Evolutionary conservation across 2,797 vertebrate genomes (phyloP), one percentile per base, ranked within the genome.

Genomic region (Aselliscus stoliczkanus): DNA sequence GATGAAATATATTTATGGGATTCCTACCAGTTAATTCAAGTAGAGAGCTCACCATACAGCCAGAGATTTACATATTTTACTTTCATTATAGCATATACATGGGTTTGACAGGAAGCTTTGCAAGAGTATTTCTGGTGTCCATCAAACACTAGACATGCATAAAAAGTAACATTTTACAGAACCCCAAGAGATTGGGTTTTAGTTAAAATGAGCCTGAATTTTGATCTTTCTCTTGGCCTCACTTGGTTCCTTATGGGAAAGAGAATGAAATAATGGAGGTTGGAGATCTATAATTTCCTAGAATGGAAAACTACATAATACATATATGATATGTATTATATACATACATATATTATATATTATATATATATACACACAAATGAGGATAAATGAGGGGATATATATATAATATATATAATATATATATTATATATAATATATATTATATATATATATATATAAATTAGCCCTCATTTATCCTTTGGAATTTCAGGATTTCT

Each of bases 21-120:
- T 93, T 94, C 15, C 65, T 83, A 94, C 70, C 64, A 80, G 8
- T 91, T 94, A 88, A 91, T 76, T 62, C 67, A 82, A 89, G 65
- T 85, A 86, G 44, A 87, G 17, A 84, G 31, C 21, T 93, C 29
- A 44, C 56, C 69, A 83, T 47, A 81, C 4, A 87, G 44, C 23
- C 64, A 79, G 87, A 96, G 12, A 87, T 90, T 94, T 89, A 84
- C 95, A 93, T 92, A 92, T 39, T 96, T 94, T 92, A 76, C 73
- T 94, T 93, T 93, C 52, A 80, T 76, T 75, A 12, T 70, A 56
- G 83, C 11, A 47, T 47, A 94, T 75, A 85, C 25, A 37, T 56
- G 64, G 72, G 31, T 52, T 52, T 96, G 70, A 76, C 31, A 58
- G 75, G 12, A 90, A 91, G 76, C 8, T 80, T 69, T 91, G 39